phyloP scores from a whole-genome alignment of 2,797 vertebrate genomes.

The Huso huso region DNA sequence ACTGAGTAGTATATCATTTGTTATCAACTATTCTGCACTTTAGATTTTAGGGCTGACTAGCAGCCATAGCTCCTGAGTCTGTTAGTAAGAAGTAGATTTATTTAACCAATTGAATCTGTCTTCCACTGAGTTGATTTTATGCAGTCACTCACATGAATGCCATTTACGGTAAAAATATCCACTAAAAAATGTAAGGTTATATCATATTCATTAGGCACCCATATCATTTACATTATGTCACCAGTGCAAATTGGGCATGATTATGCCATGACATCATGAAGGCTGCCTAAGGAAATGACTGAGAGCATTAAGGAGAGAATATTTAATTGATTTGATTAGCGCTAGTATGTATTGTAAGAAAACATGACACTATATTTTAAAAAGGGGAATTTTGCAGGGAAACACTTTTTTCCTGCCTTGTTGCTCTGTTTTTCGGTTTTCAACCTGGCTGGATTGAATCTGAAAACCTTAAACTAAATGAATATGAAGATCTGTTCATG shows the following conservation, averaged over 20 bases:
- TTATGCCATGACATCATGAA: conserved; percentile 16
- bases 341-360: neutral
- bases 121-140: conserved; percentile 13
- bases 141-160: conserved; percentile 14
- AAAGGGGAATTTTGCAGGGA: neutral
- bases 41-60: conserved; percentile 9
- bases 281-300: conserved; percentile 1
- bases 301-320: neutral
- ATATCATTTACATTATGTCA: conserved; percentile 23
- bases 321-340: neutral
- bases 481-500: neutral
- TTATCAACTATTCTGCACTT: neutral
- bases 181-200: conserved; percentile 16
- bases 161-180: conserved; percentile 7
- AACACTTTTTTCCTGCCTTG: neutral
- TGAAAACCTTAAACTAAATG: neutral
- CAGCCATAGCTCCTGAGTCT: conserved; percentile 15
- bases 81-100: conserved; percentile 17
- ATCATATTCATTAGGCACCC: conserved; percentile 28
- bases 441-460: neutral
- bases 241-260: conserved; percentile 14
- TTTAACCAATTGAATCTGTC: conserved; percentile 25
- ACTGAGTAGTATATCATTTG: neutral
- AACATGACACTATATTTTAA: neutral
- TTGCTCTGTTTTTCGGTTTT: neutral